Evolutionary conservation across 2,888 invertebrate genomes (phyloP), one percentile per base, ranked within the genome.

Genomic region (Steromphala cineraria): DNA sequence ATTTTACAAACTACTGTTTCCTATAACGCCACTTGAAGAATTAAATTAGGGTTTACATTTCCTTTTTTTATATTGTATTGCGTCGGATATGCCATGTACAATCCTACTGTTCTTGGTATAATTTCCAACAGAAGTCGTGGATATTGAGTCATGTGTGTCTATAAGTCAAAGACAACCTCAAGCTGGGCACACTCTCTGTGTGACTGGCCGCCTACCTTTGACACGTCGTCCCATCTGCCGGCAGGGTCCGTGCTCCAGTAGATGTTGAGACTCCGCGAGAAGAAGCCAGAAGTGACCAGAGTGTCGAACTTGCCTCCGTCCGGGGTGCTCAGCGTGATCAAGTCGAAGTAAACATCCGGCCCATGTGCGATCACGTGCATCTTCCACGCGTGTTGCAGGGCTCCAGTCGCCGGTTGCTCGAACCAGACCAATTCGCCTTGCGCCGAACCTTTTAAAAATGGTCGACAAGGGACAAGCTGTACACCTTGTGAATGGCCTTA

Each of bases 231-330:
- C 87, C 87, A 90, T 5, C 82, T 71, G 15, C 83, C 84, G 52
- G 81, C 80, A 4, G 81, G 8, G 40, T 85, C 83, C 40, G 86
- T 87, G 3, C 88, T 85, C 91, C 91, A 91, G 80, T 85, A 89
- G n/a, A 91, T 83, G 24, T 87, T 83, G 0, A 90, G 76, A 78
- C 83, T 87, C 24, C 85, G 81, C 13, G 86, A 87, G 83, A 90
- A 91, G 83, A 87, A 91, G 8, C 89, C 88, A 8, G 89, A 85
- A 0, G 89, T 87, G n/a, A 91, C 79, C 21, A 91, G 86, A 76
- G 83, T 81, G 53, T 89, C 86, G 28, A 79, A 80, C n/a, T 40
- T 71, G 31, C 82, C 82, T 1, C 86, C 88, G 21, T 81, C 82
- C 0, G 85, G 75, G 0, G 87, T 89, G 31, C 83, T 85, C 78